Evolutionary conservation across 2,113 vertebrate species (phyloP).

Genomic region (Ictidomys tridecemlineatus): DNA sequence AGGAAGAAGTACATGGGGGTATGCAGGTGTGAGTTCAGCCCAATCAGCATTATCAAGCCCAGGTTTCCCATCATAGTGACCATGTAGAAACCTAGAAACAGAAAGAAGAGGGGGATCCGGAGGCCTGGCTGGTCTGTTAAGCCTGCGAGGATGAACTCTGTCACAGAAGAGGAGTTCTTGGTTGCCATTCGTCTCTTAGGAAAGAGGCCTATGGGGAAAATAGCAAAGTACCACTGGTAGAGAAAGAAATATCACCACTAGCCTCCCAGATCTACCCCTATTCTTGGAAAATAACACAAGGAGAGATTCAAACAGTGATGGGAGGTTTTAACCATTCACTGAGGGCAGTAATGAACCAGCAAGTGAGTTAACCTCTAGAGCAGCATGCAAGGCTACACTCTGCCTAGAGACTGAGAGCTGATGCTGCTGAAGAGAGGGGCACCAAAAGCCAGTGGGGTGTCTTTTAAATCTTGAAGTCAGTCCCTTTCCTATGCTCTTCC

Average conservation of each 20-base stretch:
- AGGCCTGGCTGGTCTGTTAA: conserved; percentile 65
- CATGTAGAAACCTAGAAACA: conserved; percentile 72
- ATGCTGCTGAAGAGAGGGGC: not conserved
- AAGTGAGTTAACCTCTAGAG: not conserved
- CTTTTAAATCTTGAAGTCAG: not conserved
- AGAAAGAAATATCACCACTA: not conserved
- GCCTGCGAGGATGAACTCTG: conserved; percentile 76
- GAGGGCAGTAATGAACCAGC: not conserved
- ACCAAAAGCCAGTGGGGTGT: not conserved
- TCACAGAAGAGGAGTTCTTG: conserved; percentile 68
- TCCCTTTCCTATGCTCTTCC: not conserved
- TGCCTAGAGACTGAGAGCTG: not conserved
- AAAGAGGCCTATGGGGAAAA: not conserved
- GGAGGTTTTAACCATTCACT: too few species aligned
- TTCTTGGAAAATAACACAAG: not conserved
- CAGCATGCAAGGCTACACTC: not conserved
- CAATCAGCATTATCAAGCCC: conserved; percentile 68
- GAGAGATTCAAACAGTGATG: not conserved
- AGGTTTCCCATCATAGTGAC: conserved; percentile 71
- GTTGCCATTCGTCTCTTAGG: conserved; percentile 46
- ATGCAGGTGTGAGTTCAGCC: conserved; percentile 63
- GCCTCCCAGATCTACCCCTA: not conserved
- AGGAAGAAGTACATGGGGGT: conserved; percentile 83
- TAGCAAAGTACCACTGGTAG: not conserved
- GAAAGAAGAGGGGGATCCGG: conserved; percentile 53